Evolutionary conservation across 2,113 vertebrate species (phyloP), one percentile per base, ranked within the genome.

Genomic region (Corynorhinus townsendii): DNA sequence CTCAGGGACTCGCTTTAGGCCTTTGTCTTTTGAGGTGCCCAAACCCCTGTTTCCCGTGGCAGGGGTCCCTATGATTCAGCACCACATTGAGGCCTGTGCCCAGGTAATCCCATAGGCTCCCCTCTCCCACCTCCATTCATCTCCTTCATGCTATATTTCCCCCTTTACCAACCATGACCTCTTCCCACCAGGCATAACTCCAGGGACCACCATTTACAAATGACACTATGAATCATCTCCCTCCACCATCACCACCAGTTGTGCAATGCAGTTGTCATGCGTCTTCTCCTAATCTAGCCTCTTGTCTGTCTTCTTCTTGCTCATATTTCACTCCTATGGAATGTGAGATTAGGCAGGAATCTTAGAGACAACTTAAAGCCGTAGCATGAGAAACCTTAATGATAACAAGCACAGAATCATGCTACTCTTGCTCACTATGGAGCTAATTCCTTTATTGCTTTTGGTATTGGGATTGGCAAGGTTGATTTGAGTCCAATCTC

Each of bases 21-120:
- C 99, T 47, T 98, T 99, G 92, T 99, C 99, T 5, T 99, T 99
- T 93, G 99, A 99, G 97, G 99, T 99, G 72, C 99, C 99, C 76
- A 99, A 99, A 97, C 99, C 99, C 2, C 98, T 99, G 79, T 99
- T 99, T 96, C 99, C 99, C 14, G 99, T 99, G 72, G 99, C 99
- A 2, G 99, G 99, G 1, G 99, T 99, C 38, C 99, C 99, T n/a
- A 99, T 99, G 99, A 98, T 99, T 73, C 99, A 99, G 98, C 99
- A 99, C 93, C 99, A 99, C 97, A 99, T 99, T 38, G 99, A 99
- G 96, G 99, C 99, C 68, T 99, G 99, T 95, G 98, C 98, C 66
- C 99, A 99, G 99, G 99, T 99, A 97, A 97, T 84, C 17, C 24
- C 20, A 28, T 20, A 54, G n/a, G 40, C n/a, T 54, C 30, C 20